Evolutionary conservation across 2,888 invertebrate species (phyloP), one percentile per base, ranked within the genome.

Genomic region (Spilarctia lutea): DNA sequence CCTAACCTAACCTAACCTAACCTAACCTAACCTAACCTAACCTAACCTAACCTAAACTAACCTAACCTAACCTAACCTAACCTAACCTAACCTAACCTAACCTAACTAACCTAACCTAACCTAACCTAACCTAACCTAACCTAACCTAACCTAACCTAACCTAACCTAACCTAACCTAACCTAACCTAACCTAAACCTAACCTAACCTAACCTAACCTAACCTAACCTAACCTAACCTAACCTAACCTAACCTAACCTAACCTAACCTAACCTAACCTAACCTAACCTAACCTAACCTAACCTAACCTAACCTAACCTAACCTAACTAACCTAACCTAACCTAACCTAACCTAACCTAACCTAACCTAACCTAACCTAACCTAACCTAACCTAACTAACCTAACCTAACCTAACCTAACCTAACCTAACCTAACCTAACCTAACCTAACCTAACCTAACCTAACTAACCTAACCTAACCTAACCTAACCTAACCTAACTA

Each of bases 191-290:
- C 39, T 39, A n/a, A 39, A 39, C 39, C 30, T 63, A 63, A 27
- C 27, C 63, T 63, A 33, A 33, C 35, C 35, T n/a, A 39, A 35
- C 80, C 81, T 77, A 77, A 81, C 81, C 81, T 79, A 80, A 80
- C 81, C 69, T 69, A 79, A 77, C 77, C 77, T 75, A 79, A 77
- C 79, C 78, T 77, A 79, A 79, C 79, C 79, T 79, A 82, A 81
- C 81, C 79, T 79, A 82, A 80, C 81, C 79, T 75, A 81, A 80
- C 80, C 81, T 80, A 80, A 80, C 79, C 80, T 79, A 81, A 81
- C 80, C 79, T 79, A 81, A 82, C 80, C 80, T 79, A 79, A 80
- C 78, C 79, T 79, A 70, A 70, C 69, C 75, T 75, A 74, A 76
- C 74, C 73, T 76, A 78, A 74, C 79, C 77, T 75, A 79, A 76